Conservation (phyloP, 2,888 invertebrate species). For the Drosophila nr. perissopoda region DNA sequence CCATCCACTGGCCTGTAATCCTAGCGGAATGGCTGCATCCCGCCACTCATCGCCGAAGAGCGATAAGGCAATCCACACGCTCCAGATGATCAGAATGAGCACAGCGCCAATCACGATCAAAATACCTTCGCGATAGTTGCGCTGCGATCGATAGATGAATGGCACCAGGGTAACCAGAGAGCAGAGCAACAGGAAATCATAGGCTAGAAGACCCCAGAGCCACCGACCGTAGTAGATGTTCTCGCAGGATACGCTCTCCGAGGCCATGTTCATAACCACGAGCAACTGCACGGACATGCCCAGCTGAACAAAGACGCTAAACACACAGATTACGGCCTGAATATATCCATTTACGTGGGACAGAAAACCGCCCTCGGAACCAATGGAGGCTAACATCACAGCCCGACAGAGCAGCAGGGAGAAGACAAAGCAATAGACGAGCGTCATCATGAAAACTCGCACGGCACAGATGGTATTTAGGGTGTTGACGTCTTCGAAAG, state of each 20-base stretch:
- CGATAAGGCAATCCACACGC: conserved; percentile 87
- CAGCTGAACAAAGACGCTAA: conserved; percentile 88
- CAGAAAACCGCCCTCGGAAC: conserved; percentile 88
- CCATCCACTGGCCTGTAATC: conserved; percentile 88
- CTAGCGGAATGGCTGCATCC: conserved; percentile 87
- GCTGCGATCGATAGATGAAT: conserved; percentile 87
- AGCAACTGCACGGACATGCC: conserved; percentile 86
- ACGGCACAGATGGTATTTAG: conserved; percentile 86
- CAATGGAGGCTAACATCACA: conserved; percentile 88
- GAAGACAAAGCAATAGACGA: conserved; percentile 88
- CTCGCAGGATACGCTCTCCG: conserved; percentile 85
- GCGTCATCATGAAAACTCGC: conserved; percentile 87
- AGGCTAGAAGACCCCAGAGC: conserved; percentile 86
- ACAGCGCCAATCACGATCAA: conserved; percentile 86
- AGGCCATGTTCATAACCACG: conserved; percentile 85
- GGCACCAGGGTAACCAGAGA: conserved; percentile 87
- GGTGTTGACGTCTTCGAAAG: conserved; percentile 82
- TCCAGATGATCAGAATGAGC: conserved; percentile 87
- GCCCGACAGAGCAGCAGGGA: conserved; percentile 88
- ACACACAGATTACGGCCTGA: conserved; percentile 88
- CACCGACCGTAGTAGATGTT: conserved; percentile 85
- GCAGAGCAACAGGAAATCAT: conserved; percentile 87
- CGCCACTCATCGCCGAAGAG: conserved; percentile 86
- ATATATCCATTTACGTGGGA: conserved; percentile 90
- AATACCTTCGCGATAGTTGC: conserved; percentile 89